phyloP scores from a whole-genome alignment of 2,113 vertebrate genomes.

The Poeciliopsis retropinna region DNA sequence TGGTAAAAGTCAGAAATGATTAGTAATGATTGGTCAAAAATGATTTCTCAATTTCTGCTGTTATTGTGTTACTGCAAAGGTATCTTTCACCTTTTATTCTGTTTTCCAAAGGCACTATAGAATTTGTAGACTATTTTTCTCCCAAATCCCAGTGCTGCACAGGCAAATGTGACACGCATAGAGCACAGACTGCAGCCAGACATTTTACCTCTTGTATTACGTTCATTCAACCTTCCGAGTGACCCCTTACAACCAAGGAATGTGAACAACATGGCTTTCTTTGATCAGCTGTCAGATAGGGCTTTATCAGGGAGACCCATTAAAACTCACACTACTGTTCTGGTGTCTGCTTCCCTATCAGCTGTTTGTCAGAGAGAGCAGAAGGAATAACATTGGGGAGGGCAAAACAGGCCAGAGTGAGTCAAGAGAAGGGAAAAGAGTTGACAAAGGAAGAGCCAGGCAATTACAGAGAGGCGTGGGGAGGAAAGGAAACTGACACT shows the following conservation, averaged over 20 bases:
- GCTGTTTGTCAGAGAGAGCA: slow-evolving; percentile 45
- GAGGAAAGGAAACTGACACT: slow-evolving; percentile 23
- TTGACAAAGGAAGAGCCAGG: slow-evolving; percentile 23
- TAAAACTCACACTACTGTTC: slow-evolving; percentile 44
- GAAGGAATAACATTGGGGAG: slow-evolving; percentile 3
- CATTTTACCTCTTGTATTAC: slow-evolving; percentile 21
- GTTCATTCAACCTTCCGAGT: slow-evolving; percentile 4
- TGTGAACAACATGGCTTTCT: slow-evolving; percentile 19
- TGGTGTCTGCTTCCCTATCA: slow-evolving; percentile 42
- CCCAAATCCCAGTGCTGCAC: slow-evolving; percentile 11
- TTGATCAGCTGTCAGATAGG: slow-evolving; percentile 66
- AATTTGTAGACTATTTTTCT: too few relatives aligned
- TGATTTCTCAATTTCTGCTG: not conserved
- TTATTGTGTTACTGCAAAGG: not conserved
- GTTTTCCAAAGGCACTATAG: not conserved
- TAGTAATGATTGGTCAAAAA: too few relatives aligned
- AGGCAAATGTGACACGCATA: slow-evolving; percentile 9
- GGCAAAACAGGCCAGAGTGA: not conserved
- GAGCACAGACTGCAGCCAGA: slow-evolving; percentile 14
- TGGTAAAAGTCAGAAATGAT: not conserved
- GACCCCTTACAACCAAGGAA: slow-evolving; percentile 4
- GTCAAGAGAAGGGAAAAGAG: slow-evolving; percentile 3
- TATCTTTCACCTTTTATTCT: not conserved
- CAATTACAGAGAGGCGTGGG: slow-evolving; percentile 33
- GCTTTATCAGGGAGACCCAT: slow-evolving; percentile 51